phyloP scores from a whole-genome alignment of 1,140 invertebrate genomes.

The Holotrichia oblita region DNA sequence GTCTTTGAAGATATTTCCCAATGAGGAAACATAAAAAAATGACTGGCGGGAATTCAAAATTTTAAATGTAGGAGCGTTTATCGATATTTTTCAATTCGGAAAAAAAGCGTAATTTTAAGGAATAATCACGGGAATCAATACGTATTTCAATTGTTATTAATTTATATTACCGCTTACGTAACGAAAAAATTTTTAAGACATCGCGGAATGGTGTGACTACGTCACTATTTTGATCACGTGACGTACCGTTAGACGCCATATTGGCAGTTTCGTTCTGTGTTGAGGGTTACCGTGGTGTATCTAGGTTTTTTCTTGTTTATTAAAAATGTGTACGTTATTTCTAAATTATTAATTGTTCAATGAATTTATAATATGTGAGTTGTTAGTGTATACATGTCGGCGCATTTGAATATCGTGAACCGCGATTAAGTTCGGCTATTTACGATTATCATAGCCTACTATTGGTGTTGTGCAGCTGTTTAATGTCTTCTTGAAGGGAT shows the following conservation, averaged over 20 bases:
- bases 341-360: neutral
- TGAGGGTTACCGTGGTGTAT: conserved; percentile 60
- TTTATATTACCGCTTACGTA: conserved; percentile 54
- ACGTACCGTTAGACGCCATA: conserved; percentile 64
- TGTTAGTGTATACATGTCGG: conserved; percentile 42
- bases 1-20: neutral
- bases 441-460: conserved; percentile 58
- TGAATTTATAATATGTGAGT: neutral
- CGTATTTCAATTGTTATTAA: conserved; percentile 42
- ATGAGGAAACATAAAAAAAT: neutral
- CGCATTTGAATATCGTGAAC: conserved; percentile 59
- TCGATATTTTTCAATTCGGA: neutral
- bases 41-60: conserved; percentile 45
- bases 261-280: conserved; percentile 63
- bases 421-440: conserved; percentile 58
- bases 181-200: conserved; percentile 58
- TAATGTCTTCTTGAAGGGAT: conserved; percentile 51
- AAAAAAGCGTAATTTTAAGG: neutral
- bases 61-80: conserved; percentile 24
- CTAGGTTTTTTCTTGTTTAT: conserved; percentile 47
- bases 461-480: conserved; percentile 60
- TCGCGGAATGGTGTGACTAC: conserved; percentile 56
- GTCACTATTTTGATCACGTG: conserved; percentile 65
- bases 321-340: conserved; percentile 12
- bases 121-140: conserved; percentile 12